These are phyloP conservation scores for Aphelenchoides fujianensis DNA, from an alignment of 1,140 invertebrate species.

Conservation along the genomic window DNA sequence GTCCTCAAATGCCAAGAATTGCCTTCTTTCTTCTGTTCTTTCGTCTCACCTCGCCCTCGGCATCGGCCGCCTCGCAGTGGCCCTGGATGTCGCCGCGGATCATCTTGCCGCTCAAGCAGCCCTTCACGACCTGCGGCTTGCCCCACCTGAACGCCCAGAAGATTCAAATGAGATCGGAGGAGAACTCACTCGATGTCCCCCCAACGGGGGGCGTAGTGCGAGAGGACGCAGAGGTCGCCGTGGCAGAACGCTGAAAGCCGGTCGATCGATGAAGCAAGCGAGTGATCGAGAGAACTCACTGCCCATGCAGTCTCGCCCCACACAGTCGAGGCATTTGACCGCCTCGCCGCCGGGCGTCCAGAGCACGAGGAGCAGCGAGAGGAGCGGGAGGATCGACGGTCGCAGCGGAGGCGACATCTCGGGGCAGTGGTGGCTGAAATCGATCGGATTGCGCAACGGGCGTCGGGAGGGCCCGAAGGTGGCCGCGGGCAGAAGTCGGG, in stretches of 20 bases:
- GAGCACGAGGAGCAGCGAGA: too few relatives aligned
- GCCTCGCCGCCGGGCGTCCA: slow-evolving; percentile 16
- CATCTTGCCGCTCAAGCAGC: slow-evolving; percentile 56
- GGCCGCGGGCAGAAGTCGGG: too few relatives aligned
- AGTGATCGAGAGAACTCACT: not conserved
- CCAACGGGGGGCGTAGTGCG: slow-evolving; percentile 58
- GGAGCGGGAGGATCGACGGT: too few relatives aligned
- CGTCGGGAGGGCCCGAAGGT: too few relatives aligned
- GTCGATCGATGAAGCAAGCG: not conserved
- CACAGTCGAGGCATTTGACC: slow-evolving; percentile 57
- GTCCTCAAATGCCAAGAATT: slow-evolving; percentile 39
- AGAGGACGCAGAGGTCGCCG: slow-evolving; percentile 56
- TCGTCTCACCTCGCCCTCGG: slow-evolving; percentile 33
- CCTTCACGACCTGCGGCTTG: slow-evolving; percentile 56
- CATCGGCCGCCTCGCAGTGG: slow-evolving; percentile 53
- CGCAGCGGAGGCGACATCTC: too few relatives aligned
- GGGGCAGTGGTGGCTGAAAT: too few relatives aligned
- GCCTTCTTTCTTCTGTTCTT: not conserved
- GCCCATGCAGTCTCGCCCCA: slow-evolving; percentile 59
- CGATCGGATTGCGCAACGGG: too few relatives aligned
- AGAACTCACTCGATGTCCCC: slow-evolving; percentile 37
- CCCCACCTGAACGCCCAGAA: slow-evolving; percentile 37
- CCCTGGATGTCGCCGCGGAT: slow-evolving; percentile 43
- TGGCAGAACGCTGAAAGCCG: slow-evolving; percentile 43
- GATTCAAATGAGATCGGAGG: not conserved